These are phyloP conservation scores for Rhizomys pruinosus DNA, from an alignment of 2,113 vertebrate genomes.

Conservation along the genomic window DNA sequence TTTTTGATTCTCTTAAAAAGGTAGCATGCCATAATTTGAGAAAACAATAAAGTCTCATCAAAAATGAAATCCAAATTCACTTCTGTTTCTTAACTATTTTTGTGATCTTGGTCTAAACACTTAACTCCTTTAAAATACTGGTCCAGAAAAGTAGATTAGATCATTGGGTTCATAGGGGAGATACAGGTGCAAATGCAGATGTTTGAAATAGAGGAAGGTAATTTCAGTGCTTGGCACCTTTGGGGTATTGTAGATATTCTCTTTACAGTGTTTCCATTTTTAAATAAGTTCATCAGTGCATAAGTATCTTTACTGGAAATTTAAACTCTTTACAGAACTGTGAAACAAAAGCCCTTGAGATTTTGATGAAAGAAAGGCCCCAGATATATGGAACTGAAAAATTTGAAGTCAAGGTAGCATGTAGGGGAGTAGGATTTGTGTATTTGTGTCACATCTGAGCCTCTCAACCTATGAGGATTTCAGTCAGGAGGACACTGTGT, in stretches of 20 bases:
- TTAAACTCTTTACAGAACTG: neutral
- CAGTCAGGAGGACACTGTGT: constrained; percentile 15
- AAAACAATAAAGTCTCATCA: neutral
- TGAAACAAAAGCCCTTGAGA: neutral
- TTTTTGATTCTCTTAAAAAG: constrained; percentile 26
- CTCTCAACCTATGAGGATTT: neutral
- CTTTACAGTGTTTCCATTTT: neutral
- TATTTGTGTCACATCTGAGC: neutral
- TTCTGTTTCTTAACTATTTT: neutral
- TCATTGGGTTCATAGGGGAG: neutral
- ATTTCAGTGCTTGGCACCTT: neutral
- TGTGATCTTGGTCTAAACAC: neutral
- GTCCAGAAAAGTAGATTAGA: too few relatives aligned
- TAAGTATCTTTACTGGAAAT: neutral
- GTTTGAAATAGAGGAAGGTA: neutral
- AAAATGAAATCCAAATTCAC: constrained; percentile 27
- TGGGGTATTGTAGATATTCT: neutral
- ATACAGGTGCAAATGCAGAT: neutral
- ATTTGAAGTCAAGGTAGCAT: neutral
- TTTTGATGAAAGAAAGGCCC: neutral
- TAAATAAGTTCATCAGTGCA: neutral
- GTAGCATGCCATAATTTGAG: neutral
- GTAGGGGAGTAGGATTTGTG: constrained; percentile 16
- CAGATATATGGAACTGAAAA: neutral
- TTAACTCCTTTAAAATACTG: constrained; percentile 21